phyloP scores from a whole-genome alignment of 2,888 invertebrate genomes.

The Eueremaeus valkanovi region DNA sequence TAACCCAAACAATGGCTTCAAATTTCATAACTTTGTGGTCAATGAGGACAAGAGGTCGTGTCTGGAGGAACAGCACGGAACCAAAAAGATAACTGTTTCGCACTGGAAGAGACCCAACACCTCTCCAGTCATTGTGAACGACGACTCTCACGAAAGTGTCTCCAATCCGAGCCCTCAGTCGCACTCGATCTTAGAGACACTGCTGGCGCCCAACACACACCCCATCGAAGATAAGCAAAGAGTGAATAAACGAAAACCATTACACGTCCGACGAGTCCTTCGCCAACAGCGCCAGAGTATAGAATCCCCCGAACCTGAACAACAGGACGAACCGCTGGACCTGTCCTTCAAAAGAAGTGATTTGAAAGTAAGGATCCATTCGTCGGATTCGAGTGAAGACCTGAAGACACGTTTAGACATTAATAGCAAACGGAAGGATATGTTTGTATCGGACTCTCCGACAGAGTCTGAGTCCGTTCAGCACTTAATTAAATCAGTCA shows the following conservation, averaged over 20 bases:
- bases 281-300: conserved; percentile 3
- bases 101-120: conserved; percentile 43
- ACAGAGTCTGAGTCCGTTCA: conserved; percentile 22
- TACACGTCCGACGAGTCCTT: conserved; percentile 28
- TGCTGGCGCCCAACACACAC: conserved; percentile 20
- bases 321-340: conserved; percentile 23
- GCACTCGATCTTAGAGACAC: conserved; percentile 27
- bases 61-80: conserved; percentile 47
- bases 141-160: background rate
- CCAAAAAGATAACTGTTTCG: conserved; percentile 48
- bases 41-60: conserved; percentile 39
- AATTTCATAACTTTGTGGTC: conserved; percentile 41
- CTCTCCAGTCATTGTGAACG: background rate
- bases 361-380: background rate
- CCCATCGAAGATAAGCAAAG: background rate
- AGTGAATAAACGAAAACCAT: conserved; percentile 26
- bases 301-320: background rate
- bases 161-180: background rate
- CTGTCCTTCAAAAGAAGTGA: conserved; percentile 23
- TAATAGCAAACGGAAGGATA: background rate
- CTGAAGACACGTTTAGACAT: background rate
- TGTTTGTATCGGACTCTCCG: background rate
- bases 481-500: conserved; percentile 32
- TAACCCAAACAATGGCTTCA: conserved; percentile 29
- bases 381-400: background rate